Base-by-base conservation (phyloP, 2,888 invertebrate species). In the Disparrhopalites patrizii region DNA sequence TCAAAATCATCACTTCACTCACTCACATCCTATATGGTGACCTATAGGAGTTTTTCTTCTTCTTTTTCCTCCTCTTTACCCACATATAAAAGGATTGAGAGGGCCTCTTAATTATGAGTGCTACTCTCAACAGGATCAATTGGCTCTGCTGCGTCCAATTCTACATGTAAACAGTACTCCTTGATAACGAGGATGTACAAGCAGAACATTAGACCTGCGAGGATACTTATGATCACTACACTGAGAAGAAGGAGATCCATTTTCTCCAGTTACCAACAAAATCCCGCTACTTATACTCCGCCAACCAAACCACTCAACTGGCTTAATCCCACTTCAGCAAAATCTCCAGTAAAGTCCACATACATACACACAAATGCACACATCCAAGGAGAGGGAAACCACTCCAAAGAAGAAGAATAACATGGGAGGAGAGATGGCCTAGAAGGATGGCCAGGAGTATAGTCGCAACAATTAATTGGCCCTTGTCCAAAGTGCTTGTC, bases 221-320 rank as follows among this genome's bases (percentile, higher is more conserved):
- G 62, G 60, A 74, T 69, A 62, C 72, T 70, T 62, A 75, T 75
- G 40, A 75, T 72, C 57, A 75, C 69, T 27, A 74, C 68, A 61
- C 73, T 74, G 25, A 75, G 60, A 62, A 72, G 68, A 23, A 75
- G 66, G 20, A 75, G 71, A 74, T 75, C 75, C 75, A 75, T 74
- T 51, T 51, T 52, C 25, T 51, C 51, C 28, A 25, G 18, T 31
- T 20, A 30, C 54, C 18, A 28, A 54, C 54, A 54, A 18, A 54
- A 18, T 28, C 30, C 18, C 30, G 18, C 27, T 27, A 54, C 18
- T 15, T 27, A 54, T 31, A 15, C 43, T 30, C 7, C 10, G 13
- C n/a, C 20, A 13, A n/a, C 52, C 15, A n/a, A n/a, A n/a, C n/a
- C n/a, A n/a, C n/a, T n/a, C n/a, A n/a, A n/a, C n/a, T n/a, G n/a